Evolutionary conservation across 2,888 invertebrate species (phyloP), one percentile per base, ranked within the genome.

Genomic region (Aleiodes leptofemur): DNA sequence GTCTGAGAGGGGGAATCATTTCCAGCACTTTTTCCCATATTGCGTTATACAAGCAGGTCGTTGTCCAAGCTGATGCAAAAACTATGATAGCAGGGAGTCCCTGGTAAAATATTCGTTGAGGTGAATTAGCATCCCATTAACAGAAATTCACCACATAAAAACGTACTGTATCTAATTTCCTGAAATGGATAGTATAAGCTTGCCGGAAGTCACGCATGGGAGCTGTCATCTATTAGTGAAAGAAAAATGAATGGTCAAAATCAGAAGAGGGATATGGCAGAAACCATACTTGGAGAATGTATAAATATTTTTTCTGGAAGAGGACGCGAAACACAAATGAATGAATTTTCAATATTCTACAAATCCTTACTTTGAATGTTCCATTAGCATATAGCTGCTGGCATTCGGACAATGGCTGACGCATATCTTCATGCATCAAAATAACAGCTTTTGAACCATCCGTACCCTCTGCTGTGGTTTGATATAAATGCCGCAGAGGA

Each of bases 21-120:
- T 66, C 38, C 16, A 34, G 8, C 11, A 66, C 48, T 66, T 66
- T 50, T 29, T 48, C 56, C 56, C 57, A 71, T 16, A 71, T 71
- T 8, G 43, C 71, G 11, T 71, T 31, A 23, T 71, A 71, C 57
- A 71, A 57, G 5, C 8, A n/a, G 8, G 71, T 71, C 29, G 71
- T 71, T 57, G 56, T 23, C n/a, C n/a, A n/a, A n/a, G 71, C 51
- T 34, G 59, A 71, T 7, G 71, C 51, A 38, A 71, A 71, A n/a
- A 48, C 57, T 29, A 59, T 57, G 38, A 71, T 59, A 1, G 71
- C 71, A 34, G 71, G 71, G 34, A 71, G 57, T 71, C 57, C 71
- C 71, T 71, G 31, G 59, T 51, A 71, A 71, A 57, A 71, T 69
- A 53, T 69, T 53, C 43, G 29, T 34, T 16, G 29, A 13, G 53